Percentiles rank a stretch among this genome's conserved stretches.
Conservation (phyloP, 2,113 vertebrate genomes). For the Lagenorhynchus albirostris region DNA sequence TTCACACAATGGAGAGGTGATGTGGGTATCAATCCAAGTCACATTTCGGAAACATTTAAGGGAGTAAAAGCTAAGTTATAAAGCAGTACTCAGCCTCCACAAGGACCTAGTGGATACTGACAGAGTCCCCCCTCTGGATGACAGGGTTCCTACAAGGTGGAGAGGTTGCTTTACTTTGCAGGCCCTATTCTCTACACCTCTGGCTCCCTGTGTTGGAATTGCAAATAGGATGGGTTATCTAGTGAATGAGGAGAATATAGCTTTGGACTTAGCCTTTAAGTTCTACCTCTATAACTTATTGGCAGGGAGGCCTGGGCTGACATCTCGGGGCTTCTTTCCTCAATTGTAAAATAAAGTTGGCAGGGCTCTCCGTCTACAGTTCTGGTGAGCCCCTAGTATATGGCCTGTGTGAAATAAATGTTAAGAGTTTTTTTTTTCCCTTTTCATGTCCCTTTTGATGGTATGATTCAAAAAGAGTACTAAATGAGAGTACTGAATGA, state of each 20-base stretch:
- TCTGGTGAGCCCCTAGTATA: background rate
- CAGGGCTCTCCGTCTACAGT: background rate
- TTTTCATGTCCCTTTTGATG: background rate
- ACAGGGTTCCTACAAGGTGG: fast-evolving
- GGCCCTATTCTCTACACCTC: no score
- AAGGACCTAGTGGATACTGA: no score
- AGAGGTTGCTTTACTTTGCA: background rate
- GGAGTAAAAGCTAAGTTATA: background rate
- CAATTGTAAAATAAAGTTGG: background rate
- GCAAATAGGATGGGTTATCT: no score
- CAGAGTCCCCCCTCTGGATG: background rate
- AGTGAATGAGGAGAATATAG: no score
- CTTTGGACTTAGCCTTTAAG: background rate
- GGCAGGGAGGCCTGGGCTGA: background rate
- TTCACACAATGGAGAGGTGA: background rate
- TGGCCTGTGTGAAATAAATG: background rate
- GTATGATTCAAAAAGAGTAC: background rate
- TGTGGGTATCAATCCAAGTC: background rate
- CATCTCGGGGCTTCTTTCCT: background rate
- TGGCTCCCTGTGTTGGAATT: background rate
- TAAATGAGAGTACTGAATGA: background rate
- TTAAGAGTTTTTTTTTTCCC: fast-evolving
- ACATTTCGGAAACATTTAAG: background rate
- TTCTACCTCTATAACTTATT: background rate
- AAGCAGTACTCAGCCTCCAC: background rate